Base-by-base conservation (phyloP, 2,797 vertebrate species). In the Sternotherus odoratus region DNA sequence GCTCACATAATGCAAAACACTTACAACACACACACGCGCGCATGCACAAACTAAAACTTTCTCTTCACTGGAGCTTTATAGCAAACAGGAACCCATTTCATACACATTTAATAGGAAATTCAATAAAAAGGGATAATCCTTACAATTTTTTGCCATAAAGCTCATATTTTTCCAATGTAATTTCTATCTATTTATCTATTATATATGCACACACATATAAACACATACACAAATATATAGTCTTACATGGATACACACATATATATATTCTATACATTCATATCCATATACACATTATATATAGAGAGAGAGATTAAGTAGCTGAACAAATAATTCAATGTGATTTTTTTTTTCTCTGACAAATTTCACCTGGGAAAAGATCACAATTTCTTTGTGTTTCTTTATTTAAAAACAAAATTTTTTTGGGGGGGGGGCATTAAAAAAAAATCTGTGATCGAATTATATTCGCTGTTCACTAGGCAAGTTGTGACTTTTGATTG, bases 1-100 rank as follows among this genome's bases (percentile, higher is more conserved):
- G 95, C 96, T 97, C 95, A 91, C 83, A 95, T 94, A 91, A 96
- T 95, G 95, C 94, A 95, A 63, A 91, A 60, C 94, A 97, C 97
- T 95, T 81, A 77, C 92, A 95, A 79, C 85, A 93, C 43, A 24
- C 43, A 90, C 56, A 87, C 84, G 36, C 53, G 33, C 46, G 43
- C n/a, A 57, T 51, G 33, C 3, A 81, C 5, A 19, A 89, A 82
- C 13, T 39, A 33, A 79, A 96, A 95, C 82, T 94, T 95, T 57
- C 84, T 88, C 78, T 57, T 89, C 33, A 0, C 51, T 3, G 1
- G 43, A 85, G 91, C 90, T 83, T 69, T 51, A 15, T 11, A 49
- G 85, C 24, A 77, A 85, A 66, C 28, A 79, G 89, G 49, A 63
- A 5, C 33, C 79, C 1, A 0, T 80, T 84, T 69, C 3, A 12